Evolutionary conservation across 2,113 vertebrate species (phyloP), one percentile per base, ranked within the genome.

Genomic region (Brachypteracias leptosomus): DNA sequence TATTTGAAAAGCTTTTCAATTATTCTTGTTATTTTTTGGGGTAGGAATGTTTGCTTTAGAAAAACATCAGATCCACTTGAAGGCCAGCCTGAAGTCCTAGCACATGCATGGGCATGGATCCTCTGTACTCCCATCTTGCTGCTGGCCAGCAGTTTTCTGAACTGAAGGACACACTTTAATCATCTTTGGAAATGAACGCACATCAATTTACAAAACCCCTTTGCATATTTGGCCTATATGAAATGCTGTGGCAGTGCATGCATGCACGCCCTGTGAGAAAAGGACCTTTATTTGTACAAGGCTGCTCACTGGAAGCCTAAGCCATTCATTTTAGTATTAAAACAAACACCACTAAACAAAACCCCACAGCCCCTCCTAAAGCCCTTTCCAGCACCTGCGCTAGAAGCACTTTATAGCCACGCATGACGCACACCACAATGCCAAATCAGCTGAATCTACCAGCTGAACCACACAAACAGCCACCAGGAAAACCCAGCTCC

Each of bases 351-450:
- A 67, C 24, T 38, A 9, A 67, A 51, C 40, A 38, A 58, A 83
- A 31, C 16, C 11, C 14, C 28, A 26, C 38, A 59, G 44, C 25
- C 51, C 6, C 35, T 73, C 77, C 33, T 44, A 52, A 51, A 68
- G 29, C 16, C 35, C 16, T 49, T 63, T 63, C 63, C 29, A 72
- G 79, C 40, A 76, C 42, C 52, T n/a, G 40, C 2, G 3, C 58
- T 33, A 35, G 49, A 38, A 80, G 51, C 31, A 20, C 15, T 42
- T 85, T 38, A 25, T 25, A 85, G 40, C 31, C 54, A 44, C 3
- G 1, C 1, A 0, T 66, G 67, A 54, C 1, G 0, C 10, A 31
- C 1, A 1, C 18, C 2, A 20, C 31, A 31, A 33, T 13, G 26
- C 13, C 33, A 31, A 22, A 55, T 36, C 87, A 65, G 49, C 65